Evolutionary conservation across 2,113 vertebrate genomes (phyloP).

Genomic region (Pyxicephalus adspersus): DNA sequence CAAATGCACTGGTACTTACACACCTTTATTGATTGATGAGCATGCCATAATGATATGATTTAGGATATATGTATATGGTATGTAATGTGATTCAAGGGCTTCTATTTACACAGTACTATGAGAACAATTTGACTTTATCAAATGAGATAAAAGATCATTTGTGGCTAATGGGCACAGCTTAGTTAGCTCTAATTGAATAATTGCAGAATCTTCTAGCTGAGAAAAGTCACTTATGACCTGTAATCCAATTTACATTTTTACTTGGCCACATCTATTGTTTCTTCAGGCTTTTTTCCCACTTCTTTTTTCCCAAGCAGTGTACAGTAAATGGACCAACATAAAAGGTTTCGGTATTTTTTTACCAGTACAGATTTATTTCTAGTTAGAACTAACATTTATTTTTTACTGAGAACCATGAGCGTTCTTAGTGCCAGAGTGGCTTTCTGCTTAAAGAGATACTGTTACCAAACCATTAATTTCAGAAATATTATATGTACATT

Average conservation of each 20-base stretch:
- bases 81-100: neutral
- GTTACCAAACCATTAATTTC: too few relatives aligned
- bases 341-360: neutral
- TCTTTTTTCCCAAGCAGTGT: neutral
- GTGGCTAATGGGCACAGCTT: constrained; percentile 1
- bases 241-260: constrained; percentile 37
- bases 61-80: neutral
- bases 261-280: constrained; percentile 3
- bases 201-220: constrained; percentile 21
- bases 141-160: constrained; percentile 10
- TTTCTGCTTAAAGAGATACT: too few relatives aligned
- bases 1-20: neutral
- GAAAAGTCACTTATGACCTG: constrained; percentile 26
- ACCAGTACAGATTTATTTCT: too few relatives aligned
- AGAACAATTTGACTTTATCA: constrained; percentile 15
- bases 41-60: neutral
- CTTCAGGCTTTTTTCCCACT: neutral
- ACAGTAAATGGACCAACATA: neutral
- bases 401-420: too few relatives aligned
- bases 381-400: too few relatives aligned
- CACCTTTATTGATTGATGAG: neutral
- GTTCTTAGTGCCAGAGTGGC: too few relatives aligned
- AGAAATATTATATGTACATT: neutral
- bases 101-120: constrained; percentile 3
- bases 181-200: constrained; percentile 50